Conservation (phyloP, 2,888 invertebrate species). For the Elmis aenea region DNA sequence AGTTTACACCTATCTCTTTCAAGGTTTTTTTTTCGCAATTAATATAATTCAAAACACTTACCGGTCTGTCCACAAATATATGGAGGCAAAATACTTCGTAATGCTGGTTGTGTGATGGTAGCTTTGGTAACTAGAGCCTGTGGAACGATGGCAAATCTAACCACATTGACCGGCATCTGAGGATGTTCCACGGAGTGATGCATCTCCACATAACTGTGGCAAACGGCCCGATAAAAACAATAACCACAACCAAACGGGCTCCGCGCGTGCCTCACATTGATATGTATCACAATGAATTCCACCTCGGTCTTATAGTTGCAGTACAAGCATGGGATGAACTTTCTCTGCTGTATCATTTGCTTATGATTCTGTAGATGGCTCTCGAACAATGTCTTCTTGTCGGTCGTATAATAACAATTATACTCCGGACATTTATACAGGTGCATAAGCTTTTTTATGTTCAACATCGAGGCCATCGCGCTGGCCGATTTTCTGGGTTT, state of each 20-base stretch:
- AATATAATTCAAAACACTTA: too few species aligned
- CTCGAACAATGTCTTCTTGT: conserved; percentile 37
- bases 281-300: conserved; percentile 47
- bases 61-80: conserved; percentile 31
- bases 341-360: conserved; percentile 9
- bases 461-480: conserved; percentile 40
- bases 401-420: conserved; percentile 49
- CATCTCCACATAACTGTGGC: conserved; percentile 55
- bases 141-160: conserved; percentile 33
- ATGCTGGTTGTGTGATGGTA: conserved; percentile 4
- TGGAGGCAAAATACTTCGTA: conserved; percentile 30
- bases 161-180: conserved; percentile 20
- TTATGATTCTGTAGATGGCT: conserved; percentile 44
- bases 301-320: conserved; percentile 47
- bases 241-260: conserved; percentile 60
- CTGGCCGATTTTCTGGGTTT: conserved; percentile 26
- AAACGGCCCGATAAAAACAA: conserved; percentile 64
- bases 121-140: conserved; percentile 23
- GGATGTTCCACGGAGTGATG: conserved; percentile 51
- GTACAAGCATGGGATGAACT: conserved; percentile 50
- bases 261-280: conserved; percentile 56
- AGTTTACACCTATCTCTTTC: too few species aligned
- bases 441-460: conserved; percentile 41
- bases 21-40: too few species aligned
- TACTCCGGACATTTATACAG: conserved; percentile 55